These are phyloP conservation scores for Threskiornis aethiopicus DNA, from an alignment of 2,797 vertebrate species.

Conservation along the genomic window DNA sequence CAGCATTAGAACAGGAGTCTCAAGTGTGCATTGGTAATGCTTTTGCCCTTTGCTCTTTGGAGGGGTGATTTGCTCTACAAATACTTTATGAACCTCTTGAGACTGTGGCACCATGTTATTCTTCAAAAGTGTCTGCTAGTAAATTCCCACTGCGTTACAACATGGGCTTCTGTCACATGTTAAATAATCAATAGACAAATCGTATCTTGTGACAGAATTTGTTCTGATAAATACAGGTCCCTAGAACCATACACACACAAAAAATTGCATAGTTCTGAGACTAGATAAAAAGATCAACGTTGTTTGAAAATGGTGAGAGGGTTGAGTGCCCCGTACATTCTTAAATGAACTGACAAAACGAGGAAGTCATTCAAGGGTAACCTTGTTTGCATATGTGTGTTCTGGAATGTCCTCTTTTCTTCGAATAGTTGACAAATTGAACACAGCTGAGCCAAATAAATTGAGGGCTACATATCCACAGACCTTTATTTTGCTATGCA, in stretches of 20 bases:
- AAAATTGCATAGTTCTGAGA: not conserved
- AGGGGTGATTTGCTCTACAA: not conserved
- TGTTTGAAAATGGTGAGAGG: not conserved
- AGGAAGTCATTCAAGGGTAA: not conserved
- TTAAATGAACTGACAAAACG: not conserved
- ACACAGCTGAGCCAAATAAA: not conserved
- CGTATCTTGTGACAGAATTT: not conserved
- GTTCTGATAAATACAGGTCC: not conserved
- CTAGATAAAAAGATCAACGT: not conserved
- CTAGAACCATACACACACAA: not conserved
- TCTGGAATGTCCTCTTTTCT: not conserved
- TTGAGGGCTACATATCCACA: not conserved
- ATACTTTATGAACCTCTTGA: slow-evolving; percentile 14
- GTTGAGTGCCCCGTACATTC: rapidly evolving
- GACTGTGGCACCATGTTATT: not conserved
- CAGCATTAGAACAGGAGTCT: not conserved
- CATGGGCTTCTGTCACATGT: not conserved
- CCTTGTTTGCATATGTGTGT: not conserved
- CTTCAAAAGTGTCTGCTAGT: not conserved
- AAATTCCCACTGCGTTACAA: not conserved
- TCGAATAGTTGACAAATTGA: not conserved
- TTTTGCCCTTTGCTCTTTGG: slow-evolving; percentile 44
- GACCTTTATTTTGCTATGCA: not conserved
- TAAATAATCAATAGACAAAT: not conserved
- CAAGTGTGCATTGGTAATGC: slow-evolving; percentile 2